Percentiles rank a stretch among this genome's conserved stretches.
Conservation (phyloP, 1,140 invertebrate species). For the Akabosia matsudoensis region DNA sequence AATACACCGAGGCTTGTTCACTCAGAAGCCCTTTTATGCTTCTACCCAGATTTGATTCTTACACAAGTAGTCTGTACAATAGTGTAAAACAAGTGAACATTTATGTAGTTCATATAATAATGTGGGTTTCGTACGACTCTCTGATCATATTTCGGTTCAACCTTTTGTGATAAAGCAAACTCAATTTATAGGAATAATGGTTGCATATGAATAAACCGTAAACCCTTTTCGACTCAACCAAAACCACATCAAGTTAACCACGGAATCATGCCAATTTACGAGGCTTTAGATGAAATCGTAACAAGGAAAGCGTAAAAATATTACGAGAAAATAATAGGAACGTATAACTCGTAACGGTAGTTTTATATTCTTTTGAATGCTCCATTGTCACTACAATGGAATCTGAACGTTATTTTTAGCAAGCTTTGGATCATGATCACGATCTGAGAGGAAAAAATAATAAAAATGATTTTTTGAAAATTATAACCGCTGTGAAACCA, state of each 20-base stretch:
- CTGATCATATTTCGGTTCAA: slow-evolving; percentile 16
- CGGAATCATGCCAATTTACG: slow-evolving; percentile 17
- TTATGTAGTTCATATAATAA: too few species aligned
- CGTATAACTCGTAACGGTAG: background rate
- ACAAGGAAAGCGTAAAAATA: background rate
- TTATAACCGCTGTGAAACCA: too few species aligned
- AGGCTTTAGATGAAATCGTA: background rate
- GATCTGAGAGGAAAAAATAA: background rate
- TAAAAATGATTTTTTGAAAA: too few species aligned
- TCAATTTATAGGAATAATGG: background rate
- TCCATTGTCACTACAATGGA: background rate
- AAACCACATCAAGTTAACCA: background rate
- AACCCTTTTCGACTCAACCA: background rate
- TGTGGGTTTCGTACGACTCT: background rate
- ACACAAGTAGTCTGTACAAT: too few species aligned
- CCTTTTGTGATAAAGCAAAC: background rate
- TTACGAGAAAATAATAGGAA: background rate
- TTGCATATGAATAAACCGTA: background rate
- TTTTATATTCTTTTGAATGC: background rate
- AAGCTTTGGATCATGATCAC: background rate
- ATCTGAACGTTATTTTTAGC: background rate
- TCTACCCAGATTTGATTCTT: too few species aligned
- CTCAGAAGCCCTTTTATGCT: too few species aligned
- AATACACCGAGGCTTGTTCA: too few species aligned
- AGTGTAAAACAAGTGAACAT: too few species aligned